Evolutionary conservation across 2,888 invertebrate species (phyloP), one percentile per base, ranked within the genome.

Genomic region (Cantharis flavilabris): DNA sequence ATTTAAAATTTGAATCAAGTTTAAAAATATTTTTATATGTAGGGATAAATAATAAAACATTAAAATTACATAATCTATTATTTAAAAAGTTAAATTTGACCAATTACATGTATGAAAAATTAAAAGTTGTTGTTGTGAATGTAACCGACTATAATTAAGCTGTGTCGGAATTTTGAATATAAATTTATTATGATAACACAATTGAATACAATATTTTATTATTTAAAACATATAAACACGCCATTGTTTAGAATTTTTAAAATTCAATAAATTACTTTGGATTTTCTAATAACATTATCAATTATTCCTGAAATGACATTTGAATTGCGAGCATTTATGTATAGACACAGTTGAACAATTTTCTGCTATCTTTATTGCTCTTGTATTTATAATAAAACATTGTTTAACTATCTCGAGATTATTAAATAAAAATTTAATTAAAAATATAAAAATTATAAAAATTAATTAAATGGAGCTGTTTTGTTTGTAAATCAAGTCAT

Each of bases 401-500:
- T 49, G 49, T 49, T 49, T 49, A 49, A 49, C 49, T n/a, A 49
- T 49, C 49, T 49, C 1, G n/a, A 49, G n/a, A 49, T 49, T 49
- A 49, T 49, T 49, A 49, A 49, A 49, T n/a, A n/a, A 49, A n/a
- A 49, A 49, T 49, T 13, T 49, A 49, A 49, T 49, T 49, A 49
- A 49, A 49, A 49, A n/a, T 33, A 13, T 5, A 33, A 13, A 13
- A 33, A 33, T 49, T 49, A 9, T 49, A n/a, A n/a, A 49, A n/a
- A 49, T n/a, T 49, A 49, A 49, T 49, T 49, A 49, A 49, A 7
- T 9, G 49, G 49, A 23, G 65, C 26, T 23, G n/a, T 67, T 67
- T 23, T 67, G 65, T 67, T 67, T 23, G 26, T 23, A 67, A 67
- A 67, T 67, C 65, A 67, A 67, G 65, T 67, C 65, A 67, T 67